These are phyloP conservation scores for Hemibagrus wyckioides DNA, from an alignment of 2,113 vertebrate genomes.

Conservation along the genomic window DNA sequence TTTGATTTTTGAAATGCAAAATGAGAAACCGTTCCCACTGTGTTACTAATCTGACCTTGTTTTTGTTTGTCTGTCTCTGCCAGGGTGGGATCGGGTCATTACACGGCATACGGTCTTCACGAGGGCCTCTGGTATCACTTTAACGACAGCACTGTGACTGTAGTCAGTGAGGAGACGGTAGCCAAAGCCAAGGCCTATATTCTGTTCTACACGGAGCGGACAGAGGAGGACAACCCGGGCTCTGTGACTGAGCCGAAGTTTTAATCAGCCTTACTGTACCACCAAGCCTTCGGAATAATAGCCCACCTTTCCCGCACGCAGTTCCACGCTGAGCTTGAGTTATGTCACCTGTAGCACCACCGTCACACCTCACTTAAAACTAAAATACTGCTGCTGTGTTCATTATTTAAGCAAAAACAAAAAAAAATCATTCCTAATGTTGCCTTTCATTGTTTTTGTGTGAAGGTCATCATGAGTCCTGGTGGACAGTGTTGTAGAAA, in stretches of 20 bases:
- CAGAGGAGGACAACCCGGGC: slow-evolving; percentile 60
- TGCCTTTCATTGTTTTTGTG: slow-evolving; percentile 62
- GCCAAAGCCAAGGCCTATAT: slow-evolving; percentile 97
- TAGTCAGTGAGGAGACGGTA: slow-evolving; percentile 89
- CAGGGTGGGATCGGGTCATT: slow-evolving; percentile 96
- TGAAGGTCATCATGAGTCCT: slow-evolving; percentile 53
- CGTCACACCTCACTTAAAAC: slow-evolving; percentile 71
- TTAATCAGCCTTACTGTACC: slow-evolving; percentile 68
- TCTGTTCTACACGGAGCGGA: slow-evolving; percentile 91
- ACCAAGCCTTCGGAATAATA: slow-evolving; percentile 64
- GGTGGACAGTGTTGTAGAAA: slow-evolving; percentile 46
- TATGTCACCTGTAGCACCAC: slow-evolving; percentile 10
- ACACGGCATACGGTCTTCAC: slow-evolving; percentile 90
- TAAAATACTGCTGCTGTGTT: slow-evolving; percentile 82
- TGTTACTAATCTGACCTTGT: slow-evolving; percentile 12
- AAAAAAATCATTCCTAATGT: slow-evolving; percentile 62
- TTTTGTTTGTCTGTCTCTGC: slow-evolving; percentile 21
- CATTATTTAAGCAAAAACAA: slow-evolving; percentile 51
- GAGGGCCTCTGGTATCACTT: slow-evolving; percentile 96
- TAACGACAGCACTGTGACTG: slow-evolving; percentile 96
- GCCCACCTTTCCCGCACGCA: slow-evolving; percentile 72
- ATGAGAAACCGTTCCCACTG: slow-evolving; percentile 10
- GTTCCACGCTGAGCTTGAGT: slow-evolving; percentile 69
- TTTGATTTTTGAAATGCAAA: background rate
- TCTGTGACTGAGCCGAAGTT: slow-evolving; percentile 68